phyloP scores from a whole-genome alignment of 2,113 vertebrate species.

The Amphiprion percula region DNA sequence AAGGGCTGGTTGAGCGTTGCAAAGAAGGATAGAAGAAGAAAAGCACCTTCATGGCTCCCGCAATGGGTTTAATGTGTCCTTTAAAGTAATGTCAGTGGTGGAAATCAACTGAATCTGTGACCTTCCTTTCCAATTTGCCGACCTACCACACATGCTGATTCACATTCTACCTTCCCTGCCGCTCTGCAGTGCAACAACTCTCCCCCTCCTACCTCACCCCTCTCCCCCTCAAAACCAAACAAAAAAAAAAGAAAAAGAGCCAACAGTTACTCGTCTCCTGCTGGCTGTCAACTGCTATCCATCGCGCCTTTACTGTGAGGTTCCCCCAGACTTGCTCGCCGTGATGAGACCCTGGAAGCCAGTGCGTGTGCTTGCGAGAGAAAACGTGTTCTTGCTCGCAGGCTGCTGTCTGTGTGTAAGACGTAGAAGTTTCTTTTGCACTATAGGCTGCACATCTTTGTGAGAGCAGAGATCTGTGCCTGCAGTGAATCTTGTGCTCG shows the following conservation, averaged over 20 bases:
- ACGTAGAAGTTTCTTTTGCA: slow-evolving; percentile 11
- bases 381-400: slow-evolving; percentile 20
- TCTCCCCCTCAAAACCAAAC: neutral
- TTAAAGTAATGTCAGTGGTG: slow-evolving; percentile 26
- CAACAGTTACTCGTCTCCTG: slow-evolving; percentile 54
- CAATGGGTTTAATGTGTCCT: slow-evolving; percentile 29
- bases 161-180: neutral
- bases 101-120: slow-evolving; percentile 48
- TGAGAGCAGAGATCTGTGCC: slow-evolving; percentile 1
- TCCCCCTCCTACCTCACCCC: too few species aligned
- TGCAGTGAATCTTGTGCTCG: slow-evolving; percentile 20
- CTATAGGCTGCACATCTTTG: slow-evolving; percentile 19
- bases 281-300: slow-evolving; percentile 55
- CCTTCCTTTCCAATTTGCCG: slow-evolving; percentile 47
- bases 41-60: slow-evolving; percentile 6
- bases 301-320: slow-evolving; percentile 37
- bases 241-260: slow-evolving; percentile 5
- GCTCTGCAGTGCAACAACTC: neutral
- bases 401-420: slow-evolving; percentile 28
- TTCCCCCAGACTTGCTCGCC: slow-evolving; percentile 6
- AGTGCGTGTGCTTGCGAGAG: slow-evolving; percentile 10
- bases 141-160: slow-evolving; percentile 34
- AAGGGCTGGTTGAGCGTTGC: neutral
- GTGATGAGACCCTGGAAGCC: slow-evolving; percentile 40
- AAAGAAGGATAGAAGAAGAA: neutral